Conservation (phyloP, 2,797 vertebrate genomes). For the Clarias fuscus region DNA sequence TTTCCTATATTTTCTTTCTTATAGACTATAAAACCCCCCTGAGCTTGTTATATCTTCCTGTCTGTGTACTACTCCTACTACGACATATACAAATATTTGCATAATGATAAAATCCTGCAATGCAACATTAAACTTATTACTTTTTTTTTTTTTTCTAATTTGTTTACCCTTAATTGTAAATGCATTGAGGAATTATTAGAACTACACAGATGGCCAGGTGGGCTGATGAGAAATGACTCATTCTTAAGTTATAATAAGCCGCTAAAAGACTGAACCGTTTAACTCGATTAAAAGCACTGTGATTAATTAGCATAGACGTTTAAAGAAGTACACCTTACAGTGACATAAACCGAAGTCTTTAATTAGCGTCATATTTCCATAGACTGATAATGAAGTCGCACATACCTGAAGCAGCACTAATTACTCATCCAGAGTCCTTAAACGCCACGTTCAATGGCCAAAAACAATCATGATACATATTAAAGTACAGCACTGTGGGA, state of each 20-base stretch:
- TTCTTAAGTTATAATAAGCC: conserved; percentile 21
- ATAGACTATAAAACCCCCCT: conserved; percentile 23
- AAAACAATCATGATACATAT: conserved; percentile 6
- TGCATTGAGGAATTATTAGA: not conserved
- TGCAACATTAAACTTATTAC: conserved; percentile 3
- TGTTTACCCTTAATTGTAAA: not conserved
- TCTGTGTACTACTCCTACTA: not conserved
- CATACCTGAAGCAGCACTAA: conserved; percentile 32
- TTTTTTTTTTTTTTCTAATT: not conserved
- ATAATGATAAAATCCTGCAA: conserved; percentile 28
- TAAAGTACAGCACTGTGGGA: conserved; percentile 17
- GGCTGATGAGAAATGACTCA: not conserved
- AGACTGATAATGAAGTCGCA: conserved; percentile 28
- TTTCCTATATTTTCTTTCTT: conserved; percentile 43
- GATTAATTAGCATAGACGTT: conserved; percentile 45
- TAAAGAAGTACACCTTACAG: conserved; percentile 27
- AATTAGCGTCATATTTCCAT: conserved; percentile 20
- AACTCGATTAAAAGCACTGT: conserved; percentile 39
- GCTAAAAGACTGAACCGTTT: conserved; percentile 34
- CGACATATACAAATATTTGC: not conserved
- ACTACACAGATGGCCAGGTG: not conserved
- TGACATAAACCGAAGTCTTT: conserved; percentile 39
- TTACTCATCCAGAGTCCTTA: conserved; percentile 23
- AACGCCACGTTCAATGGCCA: not conserved
- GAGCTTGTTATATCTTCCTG: conserved; percentile 15